Evolutionary conservation across 2,888 invertebrate genomes (phyloP), one percentile per base, ranked within the genome.

Genomic region (Lamproptera curius): DNA sequence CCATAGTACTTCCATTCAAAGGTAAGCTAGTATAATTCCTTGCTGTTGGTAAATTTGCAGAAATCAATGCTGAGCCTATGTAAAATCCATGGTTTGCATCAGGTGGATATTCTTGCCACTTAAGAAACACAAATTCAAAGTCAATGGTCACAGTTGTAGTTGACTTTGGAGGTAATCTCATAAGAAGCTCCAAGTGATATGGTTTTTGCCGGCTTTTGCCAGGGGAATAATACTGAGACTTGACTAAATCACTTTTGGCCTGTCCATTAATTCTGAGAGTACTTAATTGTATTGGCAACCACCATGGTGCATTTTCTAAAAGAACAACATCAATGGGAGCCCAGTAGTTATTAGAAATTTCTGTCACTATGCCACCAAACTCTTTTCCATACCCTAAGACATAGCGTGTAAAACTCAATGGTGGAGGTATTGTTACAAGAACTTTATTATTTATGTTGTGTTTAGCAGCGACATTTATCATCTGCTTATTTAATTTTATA

Each of bases 31-130:
- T 94, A 70, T 93, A 95, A 76, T 96, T 94, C 56, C 91, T 91
- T 5, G 93, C 93, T 42, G 92, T 88, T 0, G 96, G 95, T 55
- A 98, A 78, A 54, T 92, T 86, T 2, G 94, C 92, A 23, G 94
- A 91, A 50, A 98, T 91, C 38, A 96, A 90, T 13, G 97, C 95
- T 20, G 98, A 94, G 3, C 96, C 96, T 65, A 98, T 91, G 70
- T 98, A 97, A 80, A 99, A 98, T 0, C 99, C 99, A 82, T 99
- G 98, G 88, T 98, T 98, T 0, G 99, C 98, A 90, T 99, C 99
- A 0, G 99, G 99, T 10, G 99, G 99, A 83, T 99, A 99, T 76
- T 99, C 99, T 65, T 97, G 95, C 97, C 99, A 98, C 82, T 98
- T 98, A 3, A 98, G 89, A 70, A 98, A 96, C n/a, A 96, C 94